Percentiles rank a stretch among this genome's conserved stretches.
These are phyloP conservation scores for Catalaphyllia jardinei DNA, from an alignment of 64 coral and sea anemone genomes.

Conservation along the genomic window DNA sequence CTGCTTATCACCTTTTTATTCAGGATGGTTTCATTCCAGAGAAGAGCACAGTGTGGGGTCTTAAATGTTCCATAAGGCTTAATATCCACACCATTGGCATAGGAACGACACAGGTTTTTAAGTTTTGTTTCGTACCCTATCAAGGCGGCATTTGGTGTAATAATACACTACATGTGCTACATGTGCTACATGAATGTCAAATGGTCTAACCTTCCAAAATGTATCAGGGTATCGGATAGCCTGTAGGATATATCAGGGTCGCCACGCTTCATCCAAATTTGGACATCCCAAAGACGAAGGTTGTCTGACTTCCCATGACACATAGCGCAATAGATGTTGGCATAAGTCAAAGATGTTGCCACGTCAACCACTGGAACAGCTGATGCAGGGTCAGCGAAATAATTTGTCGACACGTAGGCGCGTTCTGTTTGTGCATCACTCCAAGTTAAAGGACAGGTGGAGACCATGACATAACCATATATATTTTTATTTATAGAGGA, in stretches of 20 bases:
- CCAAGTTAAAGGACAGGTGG: neutral
- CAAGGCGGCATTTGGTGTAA: neutral
- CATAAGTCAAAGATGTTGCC: neutral
- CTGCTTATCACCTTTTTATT: neutral
- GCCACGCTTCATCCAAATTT: neutral
- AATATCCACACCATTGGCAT: neutral
- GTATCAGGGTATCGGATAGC: neutral
- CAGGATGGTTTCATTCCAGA: neutral
- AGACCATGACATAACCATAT: too few species aligned
- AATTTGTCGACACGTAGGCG: neutral
- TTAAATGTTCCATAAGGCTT: neutral
- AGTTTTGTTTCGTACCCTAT: neutral
- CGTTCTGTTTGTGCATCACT: neutral
- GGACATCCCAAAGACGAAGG: neutral
- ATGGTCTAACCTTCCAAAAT: neutral
- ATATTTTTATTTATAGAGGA: too few species aligned
- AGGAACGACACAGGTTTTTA: neutral
- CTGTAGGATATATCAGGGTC: neutral
- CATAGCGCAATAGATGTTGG: constrained; percentile 7
- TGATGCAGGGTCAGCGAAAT: neutral
- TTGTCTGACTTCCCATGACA: neutral
- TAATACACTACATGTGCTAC: neutral
- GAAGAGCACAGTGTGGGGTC: neutral
- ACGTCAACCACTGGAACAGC: neutral
- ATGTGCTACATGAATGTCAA: neutral